Evolutionary conservation across 2,888 invertebrate species (phyloP), one percentile per base, ranked within the genome.

Genomic region (Polietes domitor): DNA sequence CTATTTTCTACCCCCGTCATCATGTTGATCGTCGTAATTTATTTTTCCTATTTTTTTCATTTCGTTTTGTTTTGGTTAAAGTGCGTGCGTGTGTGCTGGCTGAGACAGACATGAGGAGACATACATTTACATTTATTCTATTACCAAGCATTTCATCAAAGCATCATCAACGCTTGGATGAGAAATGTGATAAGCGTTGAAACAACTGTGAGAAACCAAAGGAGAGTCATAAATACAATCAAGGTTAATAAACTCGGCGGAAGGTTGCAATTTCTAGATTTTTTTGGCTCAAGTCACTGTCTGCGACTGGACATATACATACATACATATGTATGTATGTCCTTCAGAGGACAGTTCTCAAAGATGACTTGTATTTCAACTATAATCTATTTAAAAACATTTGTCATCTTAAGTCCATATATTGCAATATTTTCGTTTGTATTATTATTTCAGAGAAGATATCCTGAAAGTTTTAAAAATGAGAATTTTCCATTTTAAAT

Each of bases 41-140:
- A n/a, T n/a, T n/a, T n/a, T n/a, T n/a, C n/a, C n/a, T n/a, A n/a
- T n/a, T 47, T 47, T n/a, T 47, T 47, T 47, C n/a, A 12, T n/a
- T 47, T 47, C 6, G 37, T 37, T 7, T 37, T 37, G 37, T 37
- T 47, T 15, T 47, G n/a, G 1, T n/a, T 47, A 47, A 15, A n/a
- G 3, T 47, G n/a, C 47, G 7, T 47, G 6, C 3, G n/a, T 47
- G n/a, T n/a, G 7, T 47, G 6, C 3, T 4, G 47, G n/a, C 15
- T 47, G n/a, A 6, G n/a, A n/a, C 17, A 50, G 58, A 24, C 24
- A 32, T 61, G 28, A 26, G 58, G 28, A 26, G 58, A 58, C 26
- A 26, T n/a, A 32, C 61, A 61, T 55, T 55, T 55, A 55, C 55
- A 55, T 61, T 61, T 28, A 61, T 61, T 61, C 61, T 61, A 61